Percentiles rank a stretch among this genome's conserved stretches.
phyloP scores from a whole-genome alignment of 2,888 invertebrate species.

The Ernsta delagoae region DNA sequence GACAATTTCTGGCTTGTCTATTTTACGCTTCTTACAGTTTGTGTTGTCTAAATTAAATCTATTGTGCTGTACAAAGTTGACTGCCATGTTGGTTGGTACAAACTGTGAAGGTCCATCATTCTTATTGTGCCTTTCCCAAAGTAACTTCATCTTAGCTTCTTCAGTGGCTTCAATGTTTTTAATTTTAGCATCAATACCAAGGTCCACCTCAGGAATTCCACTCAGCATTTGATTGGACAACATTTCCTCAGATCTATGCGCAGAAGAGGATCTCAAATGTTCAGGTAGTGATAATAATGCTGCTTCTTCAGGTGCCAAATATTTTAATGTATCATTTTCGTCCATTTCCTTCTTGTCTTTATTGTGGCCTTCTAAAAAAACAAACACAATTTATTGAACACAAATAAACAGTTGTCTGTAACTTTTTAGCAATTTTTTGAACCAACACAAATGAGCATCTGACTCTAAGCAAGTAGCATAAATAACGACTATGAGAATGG shows the following conservation, averaged over 20 bases:
- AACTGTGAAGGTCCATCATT: constrained; percentile 97
- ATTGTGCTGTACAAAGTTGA: constrained; percentile 99
- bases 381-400: too few relatives aligned
- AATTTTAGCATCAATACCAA: constrained; percentile 99
- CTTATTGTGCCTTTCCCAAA: constrained; percentile 95
- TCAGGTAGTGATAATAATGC: constrained; percentile 95
- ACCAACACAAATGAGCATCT: too few relatives aligned
- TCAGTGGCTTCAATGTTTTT: constrained; percentile 99
- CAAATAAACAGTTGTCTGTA: too few relatives aligned
- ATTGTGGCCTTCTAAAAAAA: constrained; percentile 65
- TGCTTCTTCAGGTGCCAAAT: constrained; percentile 95
- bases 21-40: constrained; percentile 85
- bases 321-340: constrained; percentile 81
- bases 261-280: constrained; percentile 93
- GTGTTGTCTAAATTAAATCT: constrained; percentile 95
- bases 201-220: constrained; percentile 99
- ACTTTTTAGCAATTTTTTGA: too few relatives aligned
- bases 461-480: too few relatives aligned
- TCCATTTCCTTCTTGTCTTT: constrained; percentile 73
- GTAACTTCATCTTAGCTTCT: constrained; percentile 96
- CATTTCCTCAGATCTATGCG: constrained; percentile 98
- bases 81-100: constrained; percentile 99
- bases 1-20: constrained; percentile 78
- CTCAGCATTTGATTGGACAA: constrained; percentile 99
- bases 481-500: too few relatives aligned